Evolutionary conservation across 2,888 invertebrate species (phyloP), one percentile per base, ranked within the genome.

Genomic region (Zygothrica quintamaculata): DNA sequence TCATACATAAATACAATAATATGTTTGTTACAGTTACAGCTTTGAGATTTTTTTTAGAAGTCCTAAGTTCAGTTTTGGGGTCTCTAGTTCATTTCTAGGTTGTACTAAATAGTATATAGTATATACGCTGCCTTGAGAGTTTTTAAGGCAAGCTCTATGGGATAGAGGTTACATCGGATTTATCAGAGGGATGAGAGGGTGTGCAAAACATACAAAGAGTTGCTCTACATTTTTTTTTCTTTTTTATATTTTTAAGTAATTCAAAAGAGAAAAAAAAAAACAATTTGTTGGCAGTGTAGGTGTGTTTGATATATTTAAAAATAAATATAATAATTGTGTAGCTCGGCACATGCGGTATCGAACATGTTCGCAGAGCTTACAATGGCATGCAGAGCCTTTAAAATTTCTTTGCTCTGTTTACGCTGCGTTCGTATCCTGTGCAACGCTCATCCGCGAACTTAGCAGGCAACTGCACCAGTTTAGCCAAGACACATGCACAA

Each of bases 1-100:
- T 64, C 66, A 74, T 78, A 74, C 77, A 82, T 82, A 71, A 22
- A 85, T 85, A 80, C 70, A 80, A 62, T 80, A 77, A 81, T 64
- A 67, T 74, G 79, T 65, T 82, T 22, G 18, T 67, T 69, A 88
- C 55, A 78, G 82, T 87, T 76, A 84, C 77, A 77, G 77, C 62
- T 42, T 65, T 55, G 55, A 57, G 60, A 55, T 37, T 53, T 62
- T 37, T 53, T 62, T 47, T 76, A 71, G 65, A 58, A 51, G 48
- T 50, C 47, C 77, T 84, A 84, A 76, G 77, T 58, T 72, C 59
- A 39, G 58, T 66, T 56, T 61, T 50, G 60, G 79, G 65, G 13
- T 51, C 61, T 61, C 18, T 22, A 22, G 18, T 22, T 22, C 18
- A 71, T 59, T 71, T 46, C 29, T 65, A 33, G 50, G 50, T 76